Conservation (phyloP, 2,797 vertebrate genomes). For the Erpetoichthys calabaricus region DNA sequence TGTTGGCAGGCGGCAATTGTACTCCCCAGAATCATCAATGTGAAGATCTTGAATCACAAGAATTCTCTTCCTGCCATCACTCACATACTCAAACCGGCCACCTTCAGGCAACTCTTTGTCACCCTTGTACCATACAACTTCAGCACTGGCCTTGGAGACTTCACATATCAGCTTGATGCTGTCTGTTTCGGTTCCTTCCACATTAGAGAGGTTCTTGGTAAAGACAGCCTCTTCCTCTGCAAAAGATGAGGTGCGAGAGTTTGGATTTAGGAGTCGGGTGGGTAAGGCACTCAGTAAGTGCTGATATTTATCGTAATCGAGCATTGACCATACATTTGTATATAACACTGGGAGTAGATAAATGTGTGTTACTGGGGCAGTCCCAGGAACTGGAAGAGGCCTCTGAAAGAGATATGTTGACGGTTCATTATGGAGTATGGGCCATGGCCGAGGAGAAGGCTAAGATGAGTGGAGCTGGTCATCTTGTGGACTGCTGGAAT, state of each 20-base stretch:
- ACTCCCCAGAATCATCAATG: conserved; percentile 67
- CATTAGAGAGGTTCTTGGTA: conserved; percentile 79
- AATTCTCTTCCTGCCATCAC: conserved; percentile 79
- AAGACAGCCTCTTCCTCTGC: conserved; percentile 88
- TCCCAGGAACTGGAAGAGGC: no score
- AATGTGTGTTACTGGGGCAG: neutral
- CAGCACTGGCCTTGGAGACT: conserved; percentile 80
- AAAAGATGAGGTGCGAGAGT: conserved; percentile 11
- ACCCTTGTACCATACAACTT: conserved; percentile 81
- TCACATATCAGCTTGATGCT: conserved; percentile 85
- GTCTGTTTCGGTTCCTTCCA: conserved; percentile 84
- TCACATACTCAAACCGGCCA: conserved; percentile 74
- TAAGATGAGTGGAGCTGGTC: no score
- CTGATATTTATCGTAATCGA: neutral
- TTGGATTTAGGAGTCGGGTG: no score
- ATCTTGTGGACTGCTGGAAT: no score
- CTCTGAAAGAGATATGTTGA: no score
- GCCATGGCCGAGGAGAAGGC: no score
- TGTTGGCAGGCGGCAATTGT: conserved; percentile 73
- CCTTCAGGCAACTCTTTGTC: conserved; percentile 81
- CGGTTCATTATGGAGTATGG: no score
- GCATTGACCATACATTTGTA: no score
- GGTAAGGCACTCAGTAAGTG: neutral
- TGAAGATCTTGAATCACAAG: conserved; percentile 70
- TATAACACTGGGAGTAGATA: neutral